Conservation (phyloP, 1,140 invertebrate genomes). For the Halictus rubicundus region DNA sequence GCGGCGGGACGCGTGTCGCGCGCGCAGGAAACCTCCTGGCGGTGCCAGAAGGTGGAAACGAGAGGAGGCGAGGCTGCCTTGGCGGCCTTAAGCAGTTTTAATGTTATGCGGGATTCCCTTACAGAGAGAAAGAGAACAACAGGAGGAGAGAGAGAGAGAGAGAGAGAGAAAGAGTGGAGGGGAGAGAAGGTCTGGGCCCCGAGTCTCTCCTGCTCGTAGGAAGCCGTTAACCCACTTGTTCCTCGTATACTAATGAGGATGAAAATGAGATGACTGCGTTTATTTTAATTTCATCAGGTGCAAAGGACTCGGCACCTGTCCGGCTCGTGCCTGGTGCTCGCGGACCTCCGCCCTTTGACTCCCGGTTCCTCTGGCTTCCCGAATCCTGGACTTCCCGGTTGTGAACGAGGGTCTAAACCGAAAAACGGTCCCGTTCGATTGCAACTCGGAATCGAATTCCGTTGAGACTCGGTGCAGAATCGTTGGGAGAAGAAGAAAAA, state of each 20-base stretch:
- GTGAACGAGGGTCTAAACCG: no score
- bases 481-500: constrained; percentile 50
- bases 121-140: not conserved
- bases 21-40: constrained; percentile 21
- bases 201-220: constrained; percentile 62
- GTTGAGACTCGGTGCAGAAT: not conserved
- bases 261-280: constrained; percentile 78
- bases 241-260: constrained; percentile 78
- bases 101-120: constrained; percentile 77
- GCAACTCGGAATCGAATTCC: not conserved
- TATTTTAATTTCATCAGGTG: constrained; percentile 80
- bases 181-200: constrained; percentile 40
- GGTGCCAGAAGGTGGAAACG: not conserved
- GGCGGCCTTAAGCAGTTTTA: constrained; percentile 67
- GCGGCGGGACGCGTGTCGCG: constrained; percentile 33
- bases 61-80: constrained; percentile 34
- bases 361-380: not conserved
- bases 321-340: constrained; percentile 27
- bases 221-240: constrained; percentile 77
- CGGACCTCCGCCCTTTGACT: not conserved
- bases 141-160: constrained; percentile 11
- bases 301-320: constrained; percentile 66
- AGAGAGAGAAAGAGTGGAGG: constrained; percentile 20
- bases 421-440: not conserved
- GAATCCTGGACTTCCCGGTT: no score